Evolutionary conservation across 2,113 vertebrate genomes (phyloP).

Genomic region (Rhagologus leucostigma): DNA sequence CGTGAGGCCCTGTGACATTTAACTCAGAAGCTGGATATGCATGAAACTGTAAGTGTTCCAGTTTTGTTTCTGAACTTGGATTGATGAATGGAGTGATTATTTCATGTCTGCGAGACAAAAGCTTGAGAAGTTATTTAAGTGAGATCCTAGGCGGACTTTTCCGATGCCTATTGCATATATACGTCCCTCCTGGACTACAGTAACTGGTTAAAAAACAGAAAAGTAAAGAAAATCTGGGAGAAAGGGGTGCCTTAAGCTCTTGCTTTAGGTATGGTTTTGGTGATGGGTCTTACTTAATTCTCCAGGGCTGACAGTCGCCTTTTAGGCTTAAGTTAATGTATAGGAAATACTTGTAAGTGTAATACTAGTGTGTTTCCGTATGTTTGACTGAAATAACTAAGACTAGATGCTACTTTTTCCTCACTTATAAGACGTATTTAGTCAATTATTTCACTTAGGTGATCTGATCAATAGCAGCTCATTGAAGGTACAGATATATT

Average conservation of each 20-base stretch:
- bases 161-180: rapidly evolving
- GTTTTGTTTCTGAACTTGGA: background rate
- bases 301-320: background rate
- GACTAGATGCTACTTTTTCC: background rate
- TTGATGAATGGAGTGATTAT: background rate
- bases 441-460: background rate
- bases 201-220: background rate
- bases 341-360: background rate
- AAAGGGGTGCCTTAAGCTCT: background rate
- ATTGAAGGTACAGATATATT: background rate
- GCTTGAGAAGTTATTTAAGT: background rate
- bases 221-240: background rate
- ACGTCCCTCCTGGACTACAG: too few relatives aligned
- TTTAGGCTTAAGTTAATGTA: background rate
- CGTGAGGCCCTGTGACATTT: background rate
- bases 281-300: background rate
- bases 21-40: background rate
- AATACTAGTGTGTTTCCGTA: background rate
- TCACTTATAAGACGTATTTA: background rate
- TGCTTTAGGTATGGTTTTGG: background rate
- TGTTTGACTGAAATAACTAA: background rate
- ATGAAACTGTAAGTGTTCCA: background rate
- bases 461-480: background rate
- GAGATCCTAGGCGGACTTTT: background rate
- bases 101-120: background rate